phyloP scores from a whole-genome alignment of 2,113 vertebrate species.

The Porphyrio hochstetteri region DNA sequence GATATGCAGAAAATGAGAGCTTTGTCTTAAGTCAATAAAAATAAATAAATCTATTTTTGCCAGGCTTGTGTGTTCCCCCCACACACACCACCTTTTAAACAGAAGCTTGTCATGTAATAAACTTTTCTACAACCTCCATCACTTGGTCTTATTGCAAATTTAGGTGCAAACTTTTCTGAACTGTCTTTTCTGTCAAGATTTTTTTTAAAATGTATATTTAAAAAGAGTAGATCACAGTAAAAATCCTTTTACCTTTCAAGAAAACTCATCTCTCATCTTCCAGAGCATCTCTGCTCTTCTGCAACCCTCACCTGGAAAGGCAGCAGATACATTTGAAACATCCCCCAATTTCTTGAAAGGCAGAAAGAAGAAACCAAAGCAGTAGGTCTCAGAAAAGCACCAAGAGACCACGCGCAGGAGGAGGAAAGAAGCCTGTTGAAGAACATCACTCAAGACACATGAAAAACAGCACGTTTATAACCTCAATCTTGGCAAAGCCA shows the following conservation, averaged over 20 bases:
- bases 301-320: background rate
- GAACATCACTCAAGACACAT: fast-evolving
- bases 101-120: background rate
- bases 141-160: background rate
- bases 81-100: background rate
- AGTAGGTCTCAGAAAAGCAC: background rate
- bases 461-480: background rate
- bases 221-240: background rate
- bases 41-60: background rate
- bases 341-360: background rate
- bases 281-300: background rate
- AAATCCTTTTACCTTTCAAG: background rate
- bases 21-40: background rate
- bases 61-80: background rate
- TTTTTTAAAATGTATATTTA: background rate
- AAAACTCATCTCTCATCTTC: background rate
- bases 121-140: background rate
- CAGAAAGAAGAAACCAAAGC: background rate
- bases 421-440: background rate
- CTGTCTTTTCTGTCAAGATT: background rate
- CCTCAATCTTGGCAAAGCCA: background rate
- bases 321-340: background rate
- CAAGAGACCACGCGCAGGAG: background rate
- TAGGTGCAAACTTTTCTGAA: background rate
- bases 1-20: background rate